Evolutionary conservation across 2,113 vertebrate species (phyloP), one percentile per base, ranked within the genome.

Genomic region (Vidua chalybeata): DNA sequence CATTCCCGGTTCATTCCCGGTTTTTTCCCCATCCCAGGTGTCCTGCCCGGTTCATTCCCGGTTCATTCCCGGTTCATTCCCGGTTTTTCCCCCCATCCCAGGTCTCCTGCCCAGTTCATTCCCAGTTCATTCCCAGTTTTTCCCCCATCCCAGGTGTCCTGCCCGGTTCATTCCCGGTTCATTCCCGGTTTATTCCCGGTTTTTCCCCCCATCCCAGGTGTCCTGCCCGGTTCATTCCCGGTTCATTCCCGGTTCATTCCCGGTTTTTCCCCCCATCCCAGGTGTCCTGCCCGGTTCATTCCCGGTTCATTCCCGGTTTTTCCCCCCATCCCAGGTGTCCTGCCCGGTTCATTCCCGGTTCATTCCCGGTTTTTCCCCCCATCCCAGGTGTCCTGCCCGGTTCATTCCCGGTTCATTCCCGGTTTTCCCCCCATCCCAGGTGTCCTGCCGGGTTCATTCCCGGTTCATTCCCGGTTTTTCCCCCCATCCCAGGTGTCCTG

Each of bases 231-330:
- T 99, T 13, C 99, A 99, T 95, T 99, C 99, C 62, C 99, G 99
- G 99, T 99, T 13, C 99, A 99, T 95, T 99, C 99, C 62, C 69
- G 99, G 99, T 99, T 13, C 99, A 99, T 95, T 99, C 35, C 35
- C 35, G 35, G 35, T 35, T 35, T 55, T 8, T 1, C 52, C 52
- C 35, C 52, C 28, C 10, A 13, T 51, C 24, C 52, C 52, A 55
- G 30, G 11, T 55, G 52, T 13, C 5, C 52, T 31, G 28, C 52
- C 17, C 7, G 17, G 43, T 9, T 8, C 10, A 17, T 54, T 62
- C 51, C 51, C 37, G 28, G 9, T 8, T 1, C 9, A 6, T 67
- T 48, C 33, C 64, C 45, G 3, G 11, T 26, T 48, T 13, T 20
- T 7, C n/a, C 28, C 27, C 21, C 7, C 13, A 5, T 22, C 27